phyloP scores from a whole-genome alignment of 1,140 invertebrate genomes.

The Formica selysi region DNA sequence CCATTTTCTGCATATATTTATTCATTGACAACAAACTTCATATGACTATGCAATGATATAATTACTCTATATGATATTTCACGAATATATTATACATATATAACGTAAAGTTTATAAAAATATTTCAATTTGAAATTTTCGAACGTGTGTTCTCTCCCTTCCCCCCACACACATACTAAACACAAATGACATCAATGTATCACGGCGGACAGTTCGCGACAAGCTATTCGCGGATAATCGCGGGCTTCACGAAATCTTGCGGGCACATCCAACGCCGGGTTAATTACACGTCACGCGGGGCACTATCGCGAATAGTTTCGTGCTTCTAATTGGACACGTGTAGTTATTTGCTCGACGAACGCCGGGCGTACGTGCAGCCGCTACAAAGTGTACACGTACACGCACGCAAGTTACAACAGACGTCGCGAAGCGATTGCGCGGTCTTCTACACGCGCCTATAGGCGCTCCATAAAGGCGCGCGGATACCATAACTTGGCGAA shows the following conservation, averaged over 20 bases:
- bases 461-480: constrained; percentile 71
- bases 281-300: constrained; percentile 57
- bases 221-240: constrained; percentile 53
- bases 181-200: background rate
- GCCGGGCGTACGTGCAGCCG: constrained; percentile 59
- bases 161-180: no score
- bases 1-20: background rate
- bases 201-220: constrained; percentile 26
- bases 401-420: constrained; percentile 51
- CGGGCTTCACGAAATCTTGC: constrained; percentile 47
- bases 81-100: background rate
- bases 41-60: background rate
- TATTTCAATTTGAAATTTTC: constrained; percentile 13
- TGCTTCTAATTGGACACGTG: constrained; percentile 83
- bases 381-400: constrained; percentile 54
- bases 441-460: constrained; percentile 6
- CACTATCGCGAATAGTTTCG: constrained; percentile 76
- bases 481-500: constrained; percentile 74
- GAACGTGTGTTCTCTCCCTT: background rate
- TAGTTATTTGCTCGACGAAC: constrained; percentile 79
- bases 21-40: background rate
- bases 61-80: background rate
- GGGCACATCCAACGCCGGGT: constrained; percentile 33
- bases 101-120: background rate
- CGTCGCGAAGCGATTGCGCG: constrained; percentile 22